Evolutionary conservation across 30 jellyfish, hydroid and myxozoan species (phyloP).

Genomic region (Catostylus mosaicus): DNA sequence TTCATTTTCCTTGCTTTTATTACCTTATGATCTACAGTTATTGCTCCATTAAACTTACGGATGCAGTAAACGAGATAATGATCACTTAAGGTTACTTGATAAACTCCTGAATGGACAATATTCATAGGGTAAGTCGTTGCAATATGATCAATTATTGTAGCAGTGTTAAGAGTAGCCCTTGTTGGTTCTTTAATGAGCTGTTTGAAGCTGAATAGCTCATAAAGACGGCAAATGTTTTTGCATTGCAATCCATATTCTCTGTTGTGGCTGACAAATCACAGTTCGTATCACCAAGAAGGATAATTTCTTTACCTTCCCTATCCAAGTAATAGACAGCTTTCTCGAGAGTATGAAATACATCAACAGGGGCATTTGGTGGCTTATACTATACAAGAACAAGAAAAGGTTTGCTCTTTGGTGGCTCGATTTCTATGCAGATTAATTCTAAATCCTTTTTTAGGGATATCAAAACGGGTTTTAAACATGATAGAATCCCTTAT

Average conservation of each 20-base stretch:
- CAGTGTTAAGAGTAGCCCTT: slow-evolving; percentile 39
- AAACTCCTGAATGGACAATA: slow-evolving; percentile 11
- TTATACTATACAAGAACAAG: slow-evolving; percentile 37
- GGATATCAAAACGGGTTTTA: too few relatives aligned
- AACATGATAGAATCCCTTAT: too few relatives aligned
- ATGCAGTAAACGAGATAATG: slow-evolving; percentile 44
- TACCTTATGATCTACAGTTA: slow-evolving; percentile 24
- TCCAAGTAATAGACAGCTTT: neutral
- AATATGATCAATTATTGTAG: slow-evolving; percentile 34
- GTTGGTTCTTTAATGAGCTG: too few relatives aligned
- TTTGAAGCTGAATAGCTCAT: too few relatives aligned
- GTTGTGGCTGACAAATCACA: neutral
- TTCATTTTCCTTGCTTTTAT: slow-evolving; percentile 45
- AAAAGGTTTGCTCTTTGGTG: too few relatives aligned
- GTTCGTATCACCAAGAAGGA: slow-evolving; percentile 55
- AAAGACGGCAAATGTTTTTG: neutral
- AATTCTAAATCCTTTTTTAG: slow-evolving; percentile 14
- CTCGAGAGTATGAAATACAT: neutral
- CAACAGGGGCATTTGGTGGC: slow-evolving; percentile 59
- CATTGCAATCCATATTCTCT: slow-evolving; percentile 20
- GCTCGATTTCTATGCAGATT: slow-evolving; percentile 40
- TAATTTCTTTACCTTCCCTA: slow-evolving; percentile 5
- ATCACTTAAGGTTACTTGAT: slow-evolving; percentile 42
- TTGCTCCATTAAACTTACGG: slow-evolving; percentile 42
- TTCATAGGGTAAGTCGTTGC: slow-evolving; percentile 31